phyloP scores from a whole-genome alignment of 2,113 vertebrate genomes.

The Bubalus kerabau region DNA sequence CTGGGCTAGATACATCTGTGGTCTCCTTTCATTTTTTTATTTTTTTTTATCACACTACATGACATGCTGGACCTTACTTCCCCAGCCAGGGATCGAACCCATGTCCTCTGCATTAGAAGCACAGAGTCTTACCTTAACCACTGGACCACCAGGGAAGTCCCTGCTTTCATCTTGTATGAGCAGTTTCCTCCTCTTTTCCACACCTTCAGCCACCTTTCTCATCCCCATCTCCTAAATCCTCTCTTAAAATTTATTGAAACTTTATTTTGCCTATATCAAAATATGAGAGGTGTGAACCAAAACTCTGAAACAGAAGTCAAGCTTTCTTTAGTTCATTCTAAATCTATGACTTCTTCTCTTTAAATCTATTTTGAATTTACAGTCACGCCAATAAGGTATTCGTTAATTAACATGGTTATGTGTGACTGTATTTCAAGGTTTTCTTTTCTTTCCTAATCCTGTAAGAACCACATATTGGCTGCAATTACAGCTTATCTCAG shows the following conservation, averaged over 20 bases:
- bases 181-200: neutral
- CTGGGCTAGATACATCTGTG: neutral
- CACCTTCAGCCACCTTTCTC: neutral
- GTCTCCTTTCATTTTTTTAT: neutral
- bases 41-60: neutral
- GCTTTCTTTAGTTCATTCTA: neutral
- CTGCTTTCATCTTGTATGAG: neutral
- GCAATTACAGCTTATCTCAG: neutral
- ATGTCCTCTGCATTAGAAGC: neutral
- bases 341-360: neutral
- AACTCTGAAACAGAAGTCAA: neutral
- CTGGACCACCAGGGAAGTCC: neutral
- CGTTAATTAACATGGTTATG: neutral
- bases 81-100: neutral
- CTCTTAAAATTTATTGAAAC: neutral
- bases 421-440: neutral
- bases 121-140: neutral
- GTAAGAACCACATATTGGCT: neutral
- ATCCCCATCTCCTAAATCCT: neutral
- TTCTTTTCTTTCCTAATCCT: neutral
- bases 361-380: conserved; percentile 8
- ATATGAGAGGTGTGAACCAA: neutral
- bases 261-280: neutral
- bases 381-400: neutral
- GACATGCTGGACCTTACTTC: neutral